Evolutionary conservation across 1,140 invertebrate species (phyloP).

Genomic region (Eueides isabella): DNA sequence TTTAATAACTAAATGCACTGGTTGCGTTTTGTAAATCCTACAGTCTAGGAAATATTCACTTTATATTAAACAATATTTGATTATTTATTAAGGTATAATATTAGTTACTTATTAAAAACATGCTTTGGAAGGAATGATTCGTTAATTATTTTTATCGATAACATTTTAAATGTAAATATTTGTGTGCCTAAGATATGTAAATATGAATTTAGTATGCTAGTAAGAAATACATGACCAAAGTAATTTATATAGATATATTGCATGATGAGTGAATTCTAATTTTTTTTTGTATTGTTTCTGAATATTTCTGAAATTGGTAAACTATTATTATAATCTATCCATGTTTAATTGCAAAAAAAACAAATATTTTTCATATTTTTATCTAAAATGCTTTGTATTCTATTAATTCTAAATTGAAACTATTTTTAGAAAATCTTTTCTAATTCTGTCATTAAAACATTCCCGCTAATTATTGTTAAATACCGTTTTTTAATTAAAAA

Average conservation of each 20-base stretch:
- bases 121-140: not conserved
- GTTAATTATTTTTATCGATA: slow-evolving; percentile 17
- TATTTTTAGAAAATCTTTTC: not conserved
- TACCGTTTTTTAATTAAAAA: not conserved
- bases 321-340: not conserved
- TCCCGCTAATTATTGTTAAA: slow-evolving; percentile 14
- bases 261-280: not conserved
- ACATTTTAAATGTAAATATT: slow-evolving; percentile 38
- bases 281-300: not conserved
- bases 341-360: not conserved
- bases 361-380: not conserved
- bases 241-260: slow-evolving; percentile 33
- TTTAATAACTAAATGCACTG: not conserved
- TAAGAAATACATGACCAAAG: slow-evolving; percentile 31
- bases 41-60: not conserved
- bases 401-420: not conserved
- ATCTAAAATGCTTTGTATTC: not conserved
- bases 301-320: not conserved
- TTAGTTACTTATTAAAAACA: not conserved
- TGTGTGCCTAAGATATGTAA: slow-evolving; percentile 45
- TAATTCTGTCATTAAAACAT: slow-evolving; percentile 29
- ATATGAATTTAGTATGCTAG: slow-evolving; percentile 30
- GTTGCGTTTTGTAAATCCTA: not conserved
- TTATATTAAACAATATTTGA: not conserved
- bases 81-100: not conserved